Evolutionary conservation across 2,113 vertebrate genomes (phyloP), one percentile per base, ranked within the genome.

Genomic region (Rhinopithecus roxellana): DNA sequence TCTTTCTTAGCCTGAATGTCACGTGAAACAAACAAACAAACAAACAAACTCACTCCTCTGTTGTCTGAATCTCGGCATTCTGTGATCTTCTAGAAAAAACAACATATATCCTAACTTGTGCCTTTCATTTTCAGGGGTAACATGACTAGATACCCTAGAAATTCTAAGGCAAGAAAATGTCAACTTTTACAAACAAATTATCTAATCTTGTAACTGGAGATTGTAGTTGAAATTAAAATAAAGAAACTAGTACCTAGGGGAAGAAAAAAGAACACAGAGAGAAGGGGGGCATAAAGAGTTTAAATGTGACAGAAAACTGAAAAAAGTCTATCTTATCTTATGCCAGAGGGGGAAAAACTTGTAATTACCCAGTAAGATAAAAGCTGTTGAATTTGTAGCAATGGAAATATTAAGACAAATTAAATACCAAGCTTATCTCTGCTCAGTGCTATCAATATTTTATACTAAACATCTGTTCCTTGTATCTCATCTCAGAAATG

Each of bases 331-430:
- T 91, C 59, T 97, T 97, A 61, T 96, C 95, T 97, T 85, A 92
- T 92, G 81, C 77, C 18, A 7, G 43, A 88, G 95, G 57, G 64
- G 23, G 2, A 2, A 3, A 8, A 82, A 69, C 75, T 96, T 98
- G 95, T 95, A 98, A 95, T 98, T 98, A 97, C 50, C 40, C 91
- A 52, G 64, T 94, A 96, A 97, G 96, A 97, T 98, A 96, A 93
- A 97, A 98, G 95, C 97, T 98, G 96, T 93, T 98, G 97, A 96
- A 96, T 98, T 97, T 97, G 78, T 97, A 97, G 94, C 94, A 98
- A 97, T 94, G 96, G 89, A 98, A 98, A 97, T 98, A 98, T 98
- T 98, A 98, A 98, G 90, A 98, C 95, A 98, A 98, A 98, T 98
- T 98, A 98, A 98, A 98, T 97, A 97, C 97, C 77, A 95, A 96